phyloP scores from a whole-genome alignment of 2,888 invertebrate genomes.

The Lycaena phlaeas region DNA sequence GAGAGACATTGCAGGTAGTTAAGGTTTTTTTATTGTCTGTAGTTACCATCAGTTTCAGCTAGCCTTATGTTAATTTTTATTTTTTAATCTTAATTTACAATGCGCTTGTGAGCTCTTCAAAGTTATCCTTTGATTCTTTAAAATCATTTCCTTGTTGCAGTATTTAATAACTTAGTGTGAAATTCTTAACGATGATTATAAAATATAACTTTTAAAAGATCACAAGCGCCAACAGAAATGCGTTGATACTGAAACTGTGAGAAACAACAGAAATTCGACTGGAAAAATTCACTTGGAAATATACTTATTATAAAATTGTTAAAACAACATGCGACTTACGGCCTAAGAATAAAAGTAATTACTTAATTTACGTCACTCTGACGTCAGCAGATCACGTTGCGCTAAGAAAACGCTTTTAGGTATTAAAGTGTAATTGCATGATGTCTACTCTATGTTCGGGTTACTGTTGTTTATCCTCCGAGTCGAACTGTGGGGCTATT shows the following conservation, averaged over 20 bases:
- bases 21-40: conserved; percentile 56
- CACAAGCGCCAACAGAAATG: conserved; percentile 12
- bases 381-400: background rate
- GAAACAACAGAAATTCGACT: conserved; percentile 2
- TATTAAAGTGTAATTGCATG: background rate
- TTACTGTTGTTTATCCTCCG: background rate
- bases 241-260: background rate
- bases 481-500: too few species aligned
- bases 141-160: background rate
- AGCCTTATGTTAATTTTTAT: conserved; percentile 53
- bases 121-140: background rate
- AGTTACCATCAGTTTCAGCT: conserved; percentile 71
- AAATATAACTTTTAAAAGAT: conserved; percentile 4
- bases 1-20: conserved; percentile 59
- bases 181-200: background rate
- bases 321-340: too few species aligned
- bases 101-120: conserved; percentile 46
- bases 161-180: conserved; percentile 1
- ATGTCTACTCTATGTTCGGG: background rate
- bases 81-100: conserved; percentile 41
- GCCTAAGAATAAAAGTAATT: background rate
- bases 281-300: background rate
- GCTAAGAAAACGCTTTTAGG: background rate
- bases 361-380: background rate
- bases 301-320: too few species aligned